A percentile compares a stretch with the other conserved stretches of the same genome.
phyloP scores from a whole-genome alignment of 2,797 vertebrate species.

The Champsocephalus gunnari region DNA sequence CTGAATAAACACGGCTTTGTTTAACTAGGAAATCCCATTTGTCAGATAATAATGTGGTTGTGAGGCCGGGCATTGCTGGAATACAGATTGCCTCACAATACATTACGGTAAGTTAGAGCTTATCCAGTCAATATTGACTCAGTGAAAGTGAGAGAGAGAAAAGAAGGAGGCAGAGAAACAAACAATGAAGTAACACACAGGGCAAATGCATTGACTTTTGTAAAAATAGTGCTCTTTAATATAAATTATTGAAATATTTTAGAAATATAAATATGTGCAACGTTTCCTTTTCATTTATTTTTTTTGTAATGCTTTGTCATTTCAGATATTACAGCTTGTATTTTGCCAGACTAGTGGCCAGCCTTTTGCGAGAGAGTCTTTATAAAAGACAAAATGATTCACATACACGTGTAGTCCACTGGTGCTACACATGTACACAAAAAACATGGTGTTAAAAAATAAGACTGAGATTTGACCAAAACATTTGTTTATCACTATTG shows the following conservation, averaged over 20 bases:
- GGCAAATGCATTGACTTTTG: slow-evolving; percentile 86
- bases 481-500: background rate
- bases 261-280: slow-evolving; percentile 99
- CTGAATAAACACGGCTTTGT: slow-evolving; percentile 61
- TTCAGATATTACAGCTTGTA: slow-evolving; percentile 93
- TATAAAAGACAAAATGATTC: slow-evolving; percentile 93
- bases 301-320: slow-evolving; percentile 84
- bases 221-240: slow-evolving; percentile 99
- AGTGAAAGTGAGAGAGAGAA: slow-evolving; percentile 28
- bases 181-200: slow-evolving; percentile 75
- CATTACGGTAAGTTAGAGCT: slow-evolving; percentile 52
- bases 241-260: slow-evolving; percentile 99
- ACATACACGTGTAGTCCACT: slow-evolving; percentile 81
- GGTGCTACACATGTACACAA: slow-evolving; percentile 82
- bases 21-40: slow-evolving; percentile 66
- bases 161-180: slow-evolving; percentile 29
- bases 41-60: slow-evolving; percentile 57
- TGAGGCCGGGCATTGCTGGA: slow-evolving; percentile 50
- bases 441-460: slow-evolving; percentile 81
- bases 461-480: slow-evolving; percentile 66
- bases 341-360: slow-evolving; percentile 92
- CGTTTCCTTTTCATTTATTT: slow-evolving; percentile 89
- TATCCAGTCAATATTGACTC: slow-evolving; percentile 68
- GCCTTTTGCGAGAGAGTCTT: slow-evolving; percentile 91
- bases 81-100: slow-evolving; percentile 49